A percentile compares a stretch with the other conserved stretches of the same genome.
These are phyloP conservation scores for Amblyteles armatorius DNA, from an alignment of 2,888 invertebrate genomes.

Conservation along the genomic window DNA sequence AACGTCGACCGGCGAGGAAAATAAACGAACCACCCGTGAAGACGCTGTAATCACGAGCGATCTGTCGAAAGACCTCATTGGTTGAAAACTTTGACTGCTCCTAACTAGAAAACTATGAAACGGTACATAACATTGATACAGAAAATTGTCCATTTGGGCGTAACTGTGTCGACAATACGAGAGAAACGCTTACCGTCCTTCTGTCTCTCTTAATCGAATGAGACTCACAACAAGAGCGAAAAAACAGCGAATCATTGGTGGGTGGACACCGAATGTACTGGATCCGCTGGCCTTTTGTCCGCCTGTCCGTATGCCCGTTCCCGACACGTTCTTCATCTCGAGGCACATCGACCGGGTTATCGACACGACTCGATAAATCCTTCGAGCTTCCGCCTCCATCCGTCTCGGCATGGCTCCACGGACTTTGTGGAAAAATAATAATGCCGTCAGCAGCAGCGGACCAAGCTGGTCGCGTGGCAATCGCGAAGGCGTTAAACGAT, in stretches of 20 bases:
- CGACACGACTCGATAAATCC: constrained; percentile 18
- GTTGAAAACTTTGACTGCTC: background rate
- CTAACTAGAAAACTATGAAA: too few species aligned
- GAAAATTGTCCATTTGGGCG: too few species aligned
- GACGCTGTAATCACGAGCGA: background rate
- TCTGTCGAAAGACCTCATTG: background rate
- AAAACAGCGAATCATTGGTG: background rate
- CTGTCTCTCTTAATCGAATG: background rate
- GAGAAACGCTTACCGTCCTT: background rate
- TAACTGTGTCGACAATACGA: too few species aligned
- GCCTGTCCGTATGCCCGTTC: background rate
- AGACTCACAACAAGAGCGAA: background rate
- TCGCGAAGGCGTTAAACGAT: constrained; percentile 41
- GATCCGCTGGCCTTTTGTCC: background rate
- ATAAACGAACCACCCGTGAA: background rate
- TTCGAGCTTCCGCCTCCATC: background rate
- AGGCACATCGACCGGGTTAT: constrained; percentile 30
- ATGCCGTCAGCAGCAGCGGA: background rate
- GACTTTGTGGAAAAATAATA: constrained; percentile 9
- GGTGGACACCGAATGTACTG: background rate
- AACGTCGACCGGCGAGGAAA: background rate
- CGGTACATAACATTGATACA: too few species aligned
- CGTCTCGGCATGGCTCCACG: background rate
- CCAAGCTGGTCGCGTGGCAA: constrained; percentile 2
- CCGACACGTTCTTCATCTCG: background rate